Evolutionary conservation across 2,888 invertebrate species (phyloP), one percentile per base, ranked within the genome.

Genomic region (Phaonia tiefii): DNA sequence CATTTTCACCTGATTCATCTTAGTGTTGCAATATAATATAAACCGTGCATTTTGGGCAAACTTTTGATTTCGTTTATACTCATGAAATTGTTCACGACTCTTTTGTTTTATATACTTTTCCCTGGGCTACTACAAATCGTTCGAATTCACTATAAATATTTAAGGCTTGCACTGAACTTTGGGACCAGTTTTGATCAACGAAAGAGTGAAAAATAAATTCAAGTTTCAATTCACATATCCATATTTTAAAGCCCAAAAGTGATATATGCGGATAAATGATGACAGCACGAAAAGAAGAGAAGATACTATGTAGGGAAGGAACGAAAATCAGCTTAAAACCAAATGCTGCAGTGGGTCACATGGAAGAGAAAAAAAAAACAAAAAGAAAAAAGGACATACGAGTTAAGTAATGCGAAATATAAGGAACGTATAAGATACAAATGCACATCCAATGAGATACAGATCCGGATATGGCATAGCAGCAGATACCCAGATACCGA

Each of bases 311-410:
- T 2, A 31, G 8, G 31, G 31, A 31, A 31, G 22, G 20, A 51
- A 51, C 20, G 51, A 22, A 54, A 13, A 25, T 8, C 20, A 25
- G 22, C 54, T 25, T 54, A 8, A 44, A 44, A 54, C 8, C 22
- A 54, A 54, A 25, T 54, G 54, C 63, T 63, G 63, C 63, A 63
- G 63, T 63, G 42, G 63, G 63, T 63, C 63, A 63, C 63, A 63
- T 2, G 63, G 11, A 63, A 37, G 37, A 37, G 15, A 60, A 7
- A 20, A 15, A 26, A 17, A 11, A 11, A 39, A 20, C 37, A 60
- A 37, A 63, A 63, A 63, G 42, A 37, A 20, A 51, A 51, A 22
- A 5, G 37, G 2, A 39, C 17, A 60, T 17, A 37, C 20, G 11
- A 63, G 63, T 63, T 63, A 63, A 63, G 63, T 63, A 63, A 63